Base-by-base conservation (phyloP, 1,140 invertebrate genomes). In the Rhyzopertha dominica region DNA sequence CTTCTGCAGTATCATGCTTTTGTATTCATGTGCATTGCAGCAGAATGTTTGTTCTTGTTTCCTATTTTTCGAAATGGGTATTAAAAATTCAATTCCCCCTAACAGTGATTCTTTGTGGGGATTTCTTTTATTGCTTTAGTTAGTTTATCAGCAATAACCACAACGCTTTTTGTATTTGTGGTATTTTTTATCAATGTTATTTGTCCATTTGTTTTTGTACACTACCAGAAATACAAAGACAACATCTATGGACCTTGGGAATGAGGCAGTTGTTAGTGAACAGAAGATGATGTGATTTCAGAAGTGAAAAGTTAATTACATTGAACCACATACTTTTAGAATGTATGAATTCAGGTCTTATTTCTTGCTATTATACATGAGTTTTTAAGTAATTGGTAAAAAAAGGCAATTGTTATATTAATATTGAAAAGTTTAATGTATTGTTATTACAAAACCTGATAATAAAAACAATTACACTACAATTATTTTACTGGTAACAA, bases 221-320 rank as follows among this genome's bases (percentile, higher is more conserved):
- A 65, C 39, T 85, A 86, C 68, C 89, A 95, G 58, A 81, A 75
- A 30, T 82, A 85, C 59, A 96, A 96, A 72, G 84, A 91, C 68
- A 95, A 93, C 67, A 95, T 94, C 54, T 86, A 95, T 70, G 93
- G 93, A 1, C 92, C 92, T 4, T 96, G 93, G 92, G 93, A n/a
- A 95, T 72, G 92, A 95, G 65, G 91, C 91, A 26, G 74, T 88
- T 43, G 76, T 81, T 16, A 70, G 76, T 55, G 76, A 79, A n/a
- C n/a, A n/a, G n/a, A n/a, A n/a, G n/a, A n/a, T n/a, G n/a, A n/a
- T n/a, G n/a, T n/a, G n/a, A n/a, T n/a, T n/a, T n/a, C n/a, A n/a
- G n/a, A n/a, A n/a, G n/a, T n/a, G n/a, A n/a, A n/a, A n/a, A n/a
- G n/a, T n/a, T n/a, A n/a, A n/a, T n/a, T n/a, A n/a, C n/a, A n/a